Percentiles rank a stretch among this genome's conserved stretches.
phyloP scores from a whole-genome alignment of 2,113 vertebrate species.

The Apteryx mantelli region DNA sequence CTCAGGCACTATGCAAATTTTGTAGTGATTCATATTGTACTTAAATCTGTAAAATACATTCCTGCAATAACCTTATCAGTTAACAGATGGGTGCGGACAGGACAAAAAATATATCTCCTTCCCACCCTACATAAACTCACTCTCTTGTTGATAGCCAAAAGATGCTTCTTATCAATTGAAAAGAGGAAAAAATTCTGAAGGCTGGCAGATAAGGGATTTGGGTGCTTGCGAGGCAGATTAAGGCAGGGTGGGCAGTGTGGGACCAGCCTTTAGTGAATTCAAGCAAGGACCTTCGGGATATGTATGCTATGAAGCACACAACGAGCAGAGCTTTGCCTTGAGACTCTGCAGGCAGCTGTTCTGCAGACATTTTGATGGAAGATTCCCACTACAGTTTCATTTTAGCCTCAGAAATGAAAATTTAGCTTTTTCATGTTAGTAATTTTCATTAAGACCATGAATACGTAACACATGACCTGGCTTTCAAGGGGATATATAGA shows the following conservation, averaged over 20 bases:
- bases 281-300: not conserved
- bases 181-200: not conserved
- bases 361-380: not conserved
- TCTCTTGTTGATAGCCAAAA: not conserved
- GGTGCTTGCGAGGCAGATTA: not conserved
- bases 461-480: not conserved
- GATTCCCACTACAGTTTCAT: not conserved
- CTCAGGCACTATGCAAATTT: not conserved
- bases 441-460: constrained; percentile 14
- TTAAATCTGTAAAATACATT: not conserved
- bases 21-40: not conserved
- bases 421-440: not conserved
- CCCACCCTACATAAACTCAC: not conserved
- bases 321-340: not conserved
- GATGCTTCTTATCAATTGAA: not conserved
- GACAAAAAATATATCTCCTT: not conserved
- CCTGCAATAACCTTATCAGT: not conserved
- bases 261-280: not conserved
- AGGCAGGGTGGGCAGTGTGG: not conserved
- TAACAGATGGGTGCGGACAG: not conserved
- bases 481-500: not conserved
- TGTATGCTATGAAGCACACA: not conserved
- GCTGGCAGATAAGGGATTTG: not conserved
- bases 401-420: constrained; percentile 22
- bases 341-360: not conserved